Percentiles rank a stretch among this genome's conserved stretches.
Evolutionary conservation across 1,140 invertebrate species (phyloP).

Genomic region (Sitophilus oryzae): DNA sequence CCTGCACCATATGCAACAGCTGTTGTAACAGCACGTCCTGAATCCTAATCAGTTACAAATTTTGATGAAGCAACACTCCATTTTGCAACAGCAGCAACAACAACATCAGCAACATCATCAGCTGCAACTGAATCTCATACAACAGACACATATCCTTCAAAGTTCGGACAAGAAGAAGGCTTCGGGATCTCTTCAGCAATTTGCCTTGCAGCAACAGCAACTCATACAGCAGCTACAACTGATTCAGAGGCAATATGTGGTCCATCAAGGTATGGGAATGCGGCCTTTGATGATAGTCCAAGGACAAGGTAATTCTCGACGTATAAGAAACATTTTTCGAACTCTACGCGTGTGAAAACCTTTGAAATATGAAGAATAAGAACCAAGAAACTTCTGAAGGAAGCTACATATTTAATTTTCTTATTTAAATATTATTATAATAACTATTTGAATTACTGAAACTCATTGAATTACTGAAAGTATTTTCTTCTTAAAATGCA

Average conservation of each 20-base stretch:
- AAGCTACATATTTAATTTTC: too few relatives aligned
- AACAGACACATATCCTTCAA: slow-evolving; percentile 71
- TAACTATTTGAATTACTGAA: too few relatives aligned
- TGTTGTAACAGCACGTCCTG: slow-evolving; percentile 61
- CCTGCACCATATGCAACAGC: slow-evolving; percentile 63
- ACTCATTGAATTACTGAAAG: too few relatives aligned
- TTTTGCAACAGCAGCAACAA: slow-evolving; percentile 58
- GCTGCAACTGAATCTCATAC: slow-evolving; percentile 67
- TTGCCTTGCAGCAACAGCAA: slow-evolving; percentile 72
- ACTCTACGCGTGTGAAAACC: too few relatives aligned
- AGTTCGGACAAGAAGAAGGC: slow-evolving; percentile 63
- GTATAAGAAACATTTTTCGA: neutral
- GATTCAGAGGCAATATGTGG: slow-evolving; percentile 66
- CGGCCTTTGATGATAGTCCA: slow-evolving; percentile 47
- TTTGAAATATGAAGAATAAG: neutral
- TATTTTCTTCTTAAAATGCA: too few relatives aligned
- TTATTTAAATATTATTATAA: too few relatives aligned
- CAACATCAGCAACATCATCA: slow-evolving; percentile 67
- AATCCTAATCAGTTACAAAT: slow-evolving; percentile 58
- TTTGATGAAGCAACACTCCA: slow-evolving; percentile 60
- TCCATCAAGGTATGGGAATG: slow-evolving; percentile 60
- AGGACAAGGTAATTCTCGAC: slow-evolving; percentile 36
- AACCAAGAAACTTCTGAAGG: neutral
- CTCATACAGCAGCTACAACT: slow-evolving; percentile 69
- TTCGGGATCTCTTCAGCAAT: slow-evolving; percentile 59